phyloP scores from a whole-genome alignment of 2,113 vertebrate genomes.

The Odontophorus gujanensis region DNA sequence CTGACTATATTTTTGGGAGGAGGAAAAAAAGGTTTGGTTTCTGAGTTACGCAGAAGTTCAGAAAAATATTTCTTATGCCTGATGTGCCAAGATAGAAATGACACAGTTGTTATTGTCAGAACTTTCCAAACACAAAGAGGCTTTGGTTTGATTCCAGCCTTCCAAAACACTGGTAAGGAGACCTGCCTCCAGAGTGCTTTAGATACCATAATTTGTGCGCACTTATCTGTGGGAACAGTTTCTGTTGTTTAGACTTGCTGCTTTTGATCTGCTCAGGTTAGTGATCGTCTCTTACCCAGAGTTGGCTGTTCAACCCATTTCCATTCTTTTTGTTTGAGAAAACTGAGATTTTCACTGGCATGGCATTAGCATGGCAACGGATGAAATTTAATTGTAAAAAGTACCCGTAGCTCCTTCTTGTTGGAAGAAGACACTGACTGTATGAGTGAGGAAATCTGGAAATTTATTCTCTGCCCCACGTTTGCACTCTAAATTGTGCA shows the following conservation, averaged over 20 bases:
- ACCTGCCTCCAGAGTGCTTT: neutral
- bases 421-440: neutral
- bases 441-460: neutral
- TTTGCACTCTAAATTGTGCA: neutral
- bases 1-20: neutral
- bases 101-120: slow-evolving; percentile 53
- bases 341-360: neutral
- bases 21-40: slow-evolving; percentile 40
- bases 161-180: slow-evolving; percentile 31
- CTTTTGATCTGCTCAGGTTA: neutral
- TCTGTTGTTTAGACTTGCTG: neutral
- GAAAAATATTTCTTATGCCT: slow-evolving; percentile 53
- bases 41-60: slow-evolving; percentile 37
- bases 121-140: slow-evolving; percentile 32
- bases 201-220: neutral
- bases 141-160: slow-evolving; percentile 38
- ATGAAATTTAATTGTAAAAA: neutral
- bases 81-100: slow-evolving; percentile 44
- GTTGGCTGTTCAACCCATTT: neutral
- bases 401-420: neutral
- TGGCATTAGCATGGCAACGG: neutral
- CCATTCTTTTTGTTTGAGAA: neutral
- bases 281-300: neutral
- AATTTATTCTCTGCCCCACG: neutral
- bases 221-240: neutral